These are phyloP conservation scores for Podarcis siculus DNA, from an alignment of 2,797 vertebrate genomes.

Conservation along the genomic window DNA sequence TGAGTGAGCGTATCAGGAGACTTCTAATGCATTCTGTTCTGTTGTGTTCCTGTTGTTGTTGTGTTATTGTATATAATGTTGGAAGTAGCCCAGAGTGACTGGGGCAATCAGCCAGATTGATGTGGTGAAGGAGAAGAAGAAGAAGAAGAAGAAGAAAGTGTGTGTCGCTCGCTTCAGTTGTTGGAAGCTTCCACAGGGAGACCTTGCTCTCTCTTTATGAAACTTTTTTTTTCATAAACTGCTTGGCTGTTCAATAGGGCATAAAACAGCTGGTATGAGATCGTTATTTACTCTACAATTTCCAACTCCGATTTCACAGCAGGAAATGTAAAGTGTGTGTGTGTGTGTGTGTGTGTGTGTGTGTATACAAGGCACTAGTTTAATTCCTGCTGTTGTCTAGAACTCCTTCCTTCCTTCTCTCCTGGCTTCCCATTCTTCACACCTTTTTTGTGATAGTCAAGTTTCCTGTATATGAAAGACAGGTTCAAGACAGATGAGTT, in stretches of 20 bases:
- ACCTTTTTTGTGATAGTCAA: conserved; percentile 22
- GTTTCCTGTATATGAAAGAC: neutral
- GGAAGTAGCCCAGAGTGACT: too few species aligned
- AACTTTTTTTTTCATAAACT: conserved; percentile 75
- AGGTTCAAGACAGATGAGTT: conserved; percentile 19
- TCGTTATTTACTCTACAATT: conserved; percentile 75
- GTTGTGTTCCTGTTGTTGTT: too few species aligned
- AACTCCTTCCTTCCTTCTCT: conserved; percentile 28
- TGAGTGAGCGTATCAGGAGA: too few species aligned
- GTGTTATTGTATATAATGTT: too few species aligned
- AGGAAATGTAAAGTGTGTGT: conserved; percentile 35
- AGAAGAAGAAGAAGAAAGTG: too few species aligned
- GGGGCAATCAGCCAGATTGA: too few species aligned
- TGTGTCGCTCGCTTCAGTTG: neutral
- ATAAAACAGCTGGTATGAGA: conserved; percentile 70
- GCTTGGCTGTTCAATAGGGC: conserved; percentile 74
- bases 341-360: too few species aligned
- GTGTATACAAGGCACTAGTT: conserved; percentile 66
- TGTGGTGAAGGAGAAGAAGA: too few species aligned
- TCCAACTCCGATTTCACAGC: conserved; percentile 63
- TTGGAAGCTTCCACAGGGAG: conserved; percentile 26
- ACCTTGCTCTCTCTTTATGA: conserved; percentile 55
- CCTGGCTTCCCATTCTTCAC: conserved; percentile 25
- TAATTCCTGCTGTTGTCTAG: conserved; percentile 58
- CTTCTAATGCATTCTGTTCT: too few species aligned